A percentile compares a stretch with the other conserved stretches of the same genome.
Evolutionary conservation across 2,113 vertebrate species (phyloP).

Genomic region (Eidolon helvum): DNA sequence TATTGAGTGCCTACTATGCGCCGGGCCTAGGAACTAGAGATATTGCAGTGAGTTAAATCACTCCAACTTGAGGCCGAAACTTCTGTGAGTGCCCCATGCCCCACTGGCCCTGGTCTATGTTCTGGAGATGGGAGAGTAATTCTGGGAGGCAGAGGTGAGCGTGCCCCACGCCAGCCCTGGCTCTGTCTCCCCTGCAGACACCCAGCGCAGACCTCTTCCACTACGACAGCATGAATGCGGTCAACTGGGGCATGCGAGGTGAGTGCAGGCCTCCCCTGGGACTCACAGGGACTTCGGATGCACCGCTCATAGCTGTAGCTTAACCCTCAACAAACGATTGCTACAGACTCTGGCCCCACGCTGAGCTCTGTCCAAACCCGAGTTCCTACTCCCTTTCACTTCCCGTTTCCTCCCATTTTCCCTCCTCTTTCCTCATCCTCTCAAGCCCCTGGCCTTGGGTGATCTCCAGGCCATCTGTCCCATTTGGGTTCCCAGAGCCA

Average conservation of each 20-base stretch:
- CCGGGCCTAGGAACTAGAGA: neutral
- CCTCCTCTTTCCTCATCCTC: neutral
- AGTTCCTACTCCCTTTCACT: neutral
- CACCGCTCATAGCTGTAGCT: neutral
- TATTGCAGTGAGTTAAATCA: neutral
- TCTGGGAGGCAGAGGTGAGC: neutral
- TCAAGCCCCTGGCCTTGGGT: neutral
- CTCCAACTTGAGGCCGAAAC: neutral
- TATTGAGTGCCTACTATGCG: neutral
- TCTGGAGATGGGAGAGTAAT: neutral
- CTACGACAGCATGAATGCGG: slow-evolving; percentile 93
- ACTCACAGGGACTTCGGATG: neutral
- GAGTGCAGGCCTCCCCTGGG: neutral
- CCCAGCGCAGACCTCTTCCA: slow-evolving; percentile 95
- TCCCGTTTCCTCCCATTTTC: slow-evolving; percentile 9
- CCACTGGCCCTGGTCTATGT: too few species aligned
- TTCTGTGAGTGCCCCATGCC: fast-evolving
- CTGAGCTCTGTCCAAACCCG: neutral
- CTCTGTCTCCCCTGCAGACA: slow-evolving; percentile 78
- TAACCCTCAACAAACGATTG: neutral
- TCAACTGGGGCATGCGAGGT: slow-evolving; percentile 99
- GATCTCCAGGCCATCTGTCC: slow-evolving; percentile 45
- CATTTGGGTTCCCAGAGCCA: slow-evolving; percentile 32
- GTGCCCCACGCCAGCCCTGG: neutral
- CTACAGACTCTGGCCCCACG: neutral